Percentiles rank a stretch among this genome's conserved stretches.
Evolutionary conservation across 2,113 vertebrate species (phyloP).

Genomic region (Takifugu bimaculatus): DNA sequence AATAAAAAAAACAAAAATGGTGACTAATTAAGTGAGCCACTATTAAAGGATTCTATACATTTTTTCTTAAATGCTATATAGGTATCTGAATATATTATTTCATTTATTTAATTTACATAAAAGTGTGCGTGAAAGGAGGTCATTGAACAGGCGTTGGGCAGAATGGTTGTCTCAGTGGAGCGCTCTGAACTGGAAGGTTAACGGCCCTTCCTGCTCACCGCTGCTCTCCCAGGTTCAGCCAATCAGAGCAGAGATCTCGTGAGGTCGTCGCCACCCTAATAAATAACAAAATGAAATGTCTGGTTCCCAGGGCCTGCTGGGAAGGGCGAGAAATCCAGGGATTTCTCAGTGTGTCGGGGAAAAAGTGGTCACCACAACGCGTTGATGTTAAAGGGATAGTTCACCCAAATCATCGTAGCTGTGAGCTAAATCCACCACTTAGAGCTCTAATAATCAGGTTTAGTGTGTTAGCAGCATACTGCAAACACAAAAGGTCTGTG

Average conservation of each 20-base stretch:
- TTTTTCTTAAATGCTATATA: slow-evolving; percentile 73
- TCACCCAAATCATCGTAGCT: slow-evolving; percentile 16
- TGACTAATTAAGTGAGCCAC: slow-evolving; percentile 75
- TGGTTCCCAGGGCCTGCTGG: slow-evolving; percentile 59
- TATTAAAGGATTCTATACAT: slow-evolving; percentile 75
- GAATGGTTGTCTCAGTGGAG: neutral
- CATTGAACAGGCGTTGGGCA: slow-evolving; percentile 25
- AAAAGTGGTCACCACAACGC: neutral
- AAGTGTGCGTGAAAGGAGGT: slow-evolving; percentile 38
- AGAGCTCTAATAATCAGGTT: neutral
- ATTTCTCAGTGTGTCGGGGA: neutral
- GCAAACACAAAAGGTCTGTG: too few species aligned
- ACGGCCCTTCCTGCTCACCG: slow-evolving; percentile 42
- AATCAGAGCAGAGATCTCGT: slow-evolving; percentile 17
- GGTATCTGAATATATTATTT: slow-evolving; percentile 78
- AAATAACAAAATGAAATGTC: neutral
- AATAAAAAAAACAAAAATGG: slow-evolving; percentile 37
- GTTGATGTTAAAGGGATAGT: slow-evolving; percentile 29
- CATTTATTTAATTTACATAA: slow-evolving; percentile 73
- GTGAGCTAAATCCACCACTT: too few species aligned
- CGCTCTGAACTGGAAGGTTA: neutral
- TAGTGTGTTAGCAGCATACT: too few species aligned
- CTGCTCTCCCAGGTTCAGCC: slow-evolving; percentile 22
- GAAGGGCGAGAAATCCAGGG: slow-evolving; percentile 12
- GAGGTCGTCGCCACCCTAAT: neutral